Conservation (phyloP, 2,797 vertebrate species). For the Acestrorhynchus altus region DNA sequence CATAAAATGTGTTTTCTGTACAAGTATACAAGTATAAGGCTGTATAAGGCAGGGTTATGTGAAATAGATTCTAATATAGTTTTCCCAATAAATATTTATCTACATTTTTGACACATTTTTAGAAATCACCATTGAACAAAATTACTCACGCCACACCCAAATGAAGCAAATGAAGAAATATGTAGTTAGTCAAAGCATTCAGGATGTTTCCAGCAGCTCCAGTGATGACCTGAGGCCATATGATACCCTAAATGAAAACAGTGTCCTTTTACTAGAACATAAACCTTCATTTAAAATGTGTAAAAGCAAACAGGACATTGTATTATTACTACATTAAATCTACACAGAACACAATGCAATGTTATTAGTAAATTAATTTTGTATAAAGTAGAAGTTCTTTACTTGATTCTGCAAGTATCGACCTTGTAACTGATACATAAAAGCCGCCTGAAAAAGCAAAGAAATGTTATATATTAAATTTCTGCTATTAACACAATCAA, state of each 20-base stretch:
- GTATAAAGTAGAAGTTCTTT: slow-evolving; percentile 20
- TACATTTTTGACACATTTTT: not conserved
- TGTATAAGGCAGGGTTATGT: too few relatives aligned
- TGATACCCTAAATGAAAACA: slow-evolving; percentile 80
- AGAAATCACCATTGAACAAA: not conserved
- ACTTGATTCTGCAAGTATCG: slow-evolving; percentile 82
- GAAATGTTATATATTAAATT: not conserved
- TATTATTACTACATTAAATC: not conserved
- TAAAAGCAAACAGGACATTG: too few relatives aligned
- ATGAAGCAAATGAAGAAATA: slow-evolving; percentile 82
- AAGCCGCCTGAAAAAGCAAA: slow-evolving; percentile 70
- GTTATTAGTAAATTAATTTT: not conserved
- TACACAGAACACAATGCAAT: slow-evolving; percentile 1
- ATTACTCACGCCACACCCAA: slow-evolving; percentile 89
- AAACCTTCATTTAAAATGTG: too few relatives aligned
- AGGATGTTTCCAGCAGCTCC: slow-evolving; percentile 84
- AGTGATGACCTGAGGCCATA: slow-evolving; percentile 84
- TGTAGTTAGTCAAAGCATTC: slow-evolving; percentile 86
- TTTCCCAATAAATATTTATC: not conserved
- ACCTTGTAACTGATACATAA: slow-evolving; percentile 78
- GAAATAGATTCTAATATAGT: too few relatives aligned
- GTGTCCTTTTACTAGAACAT: too few relatives aligned
- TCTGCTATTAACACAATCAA: too few relatives aligned
- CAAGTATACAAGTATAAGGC: too few relatives aligned
- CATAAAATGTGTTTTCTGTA: too few relatives aligned